Evolutionary conservation across 2,888 invertebrate genomes (phyloP).

Genomic region (Oxycera nigricornis): DNA sequence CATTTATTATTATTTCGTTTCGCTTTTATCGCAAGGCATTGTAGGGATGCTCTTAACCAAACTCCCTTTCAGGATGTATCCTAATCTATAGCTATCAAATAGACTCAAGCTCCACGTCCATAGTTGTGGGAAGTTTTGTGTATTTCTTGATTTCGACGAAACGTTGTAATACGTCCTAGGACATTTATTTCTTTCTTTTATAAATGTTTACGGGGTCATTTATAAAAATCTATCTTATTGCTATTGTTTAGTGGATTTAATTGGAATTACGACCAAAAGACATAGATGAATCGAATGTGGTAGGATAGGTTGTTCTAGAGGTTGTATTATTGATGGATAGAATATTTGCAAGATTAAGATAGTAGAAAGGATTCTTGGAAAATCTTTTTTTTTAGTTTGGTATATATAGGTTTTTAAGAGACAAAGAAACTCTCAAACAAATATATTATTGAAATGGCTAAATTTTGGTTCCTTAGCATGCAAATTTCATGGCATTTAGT

Average conservation of each 20-base stretch:
- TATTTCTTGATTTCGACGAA: background rate
- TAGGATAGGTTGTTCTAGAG: too few species aligned
- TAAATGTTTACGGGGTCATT: conserved; percentile 23
- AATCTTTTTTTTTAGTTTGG: too few species aligned
- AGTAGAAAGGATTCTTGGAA: too few species aligned
- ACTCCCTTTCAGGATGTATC: background rate
- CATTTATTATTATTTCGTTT: conserved; percentile 30
- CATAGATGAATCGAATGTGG: conserved; percentile 9
- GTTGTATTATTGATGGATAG: too few species aligned
- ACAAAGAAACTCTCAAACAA: too few species aligned
- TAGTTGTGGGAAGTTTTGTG: background rate
- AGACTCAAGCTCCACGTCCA: background rate
- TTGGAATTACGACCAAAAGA: conserved; percentile 22
- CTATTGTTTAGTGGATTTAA: conserved; percentile 31
- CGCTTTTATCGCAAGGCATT: background rate
- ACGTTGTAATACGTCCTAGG: background rate
- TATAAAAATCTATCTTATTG: conserved; percentile 37
- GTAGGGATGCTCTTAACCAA: background rate
- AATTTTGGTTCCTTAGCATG: too few species aligned
- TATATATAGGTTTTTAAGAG: too few species aligned
- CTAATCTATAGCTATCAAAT: conserved; percentile 18
- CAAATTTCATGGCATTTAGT: too few species aligned
- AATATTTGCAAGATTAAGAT: too few species aligned
- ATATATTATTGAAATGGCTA: too few species aligned
- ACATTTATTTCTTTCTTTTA: conserved; percentile 30